phyloP scores from a whole-genome alignment of 2,888 invertebrate species.

The Apamea monoglypha region DNA sequence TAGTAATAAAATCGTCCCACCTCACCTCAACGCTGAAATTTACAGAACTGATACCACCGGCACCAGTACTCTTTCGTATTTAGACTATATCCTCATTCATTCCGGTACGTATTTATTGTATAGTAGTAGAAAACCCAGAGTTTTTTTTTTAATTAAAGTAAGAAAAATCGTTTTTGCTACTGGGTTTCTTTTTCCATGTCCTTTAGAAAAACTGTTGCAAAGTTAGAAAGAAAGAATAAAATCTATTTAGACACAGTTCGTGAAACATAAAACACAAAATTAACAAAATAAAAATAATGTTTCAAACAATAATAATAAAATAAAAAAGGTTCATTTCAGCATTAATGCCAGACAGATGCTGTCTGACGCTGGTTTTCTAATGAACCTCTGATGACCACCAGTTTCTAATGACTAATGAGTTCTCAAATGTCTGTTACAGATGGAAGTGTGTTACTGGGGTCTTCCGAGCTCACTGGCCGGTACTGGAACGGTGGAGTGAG shows the following conservation, averaged over 20 bases:
- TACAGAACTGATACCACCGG: slow-evolving; percentile 84
- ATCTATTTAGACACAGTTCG: neutral
- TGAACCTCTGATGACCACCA: neutral
- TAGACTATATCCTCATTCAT: slow-evolving; percentile 83
- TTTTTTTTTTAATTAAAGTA: neutral
- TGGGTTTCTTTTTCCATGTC: neutral
- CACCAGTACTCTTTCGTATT: slow-evolving; percentile 79
- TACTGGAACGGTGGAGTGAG: slow-evolving; percentile 87
- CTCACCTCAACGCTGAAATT: slow-evolving; percentile 87
- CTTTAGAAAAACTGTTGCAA: neutral
- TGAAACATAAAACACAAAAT: neutral
- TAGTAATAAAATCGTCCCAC: slow-evolving; percentile 82
- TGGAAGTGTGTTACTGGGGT: slow-evolving; percentile 84
- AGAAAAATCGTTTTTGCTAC: neutral
- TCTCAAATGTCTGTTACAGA: slow-evolving; percentile 73
- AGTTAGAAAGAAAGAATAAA: no score
- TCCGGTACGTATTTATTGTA: slow-evolving; percentile 71
- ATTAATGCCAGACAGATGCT: neutral
- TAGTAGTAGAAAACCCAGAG: neutral
- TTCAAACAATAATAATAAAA: neutral
- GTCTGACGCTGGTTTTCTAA: neutral
- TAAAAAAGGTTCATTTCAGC: neutral
- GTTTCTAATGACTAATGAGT: neutral
- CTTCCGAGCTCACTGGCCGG: slow-evolving; percentile 86
- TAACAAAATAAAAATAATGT: neutral